A percentile compares a stretch with the other conserved stretches of the same genome.
phyloP scores from a whole-genome alignment of 2,888 invertebrate species.

The Furcula furcula region DNA sequence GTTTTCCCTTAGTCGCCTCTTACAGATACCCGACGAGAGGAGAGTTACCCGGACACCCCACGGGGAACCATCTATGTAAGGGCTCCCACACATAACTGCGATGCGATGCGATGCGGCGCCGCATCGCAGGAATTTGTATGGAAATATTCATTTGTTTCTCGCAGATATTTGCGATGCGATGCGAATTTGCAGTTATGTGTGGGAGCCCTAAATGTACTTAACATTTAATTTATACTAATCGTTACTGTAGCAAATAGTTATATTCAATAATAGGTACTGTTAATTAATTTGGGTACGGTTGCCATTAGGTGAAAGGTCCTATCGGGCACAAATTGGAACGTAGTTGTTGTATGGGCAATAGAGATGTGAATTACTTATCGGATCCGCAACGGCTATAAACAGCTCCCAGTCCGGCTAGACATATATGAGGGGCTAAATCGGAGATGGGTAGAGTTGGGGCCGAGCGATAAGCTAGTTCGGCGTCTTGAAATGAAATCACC shows the following conservation, averaged over 20 bases:
- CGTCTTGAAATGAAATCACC: slow-evolving; percentile 56
- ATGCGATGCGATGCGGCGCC: too few relatives aligned
- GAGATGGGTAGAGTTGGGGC: slow-evolving; percentile 42
- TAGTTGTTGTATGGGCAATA: slow-evolving; percentile 22
- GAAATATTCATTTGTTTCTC: too few relatives aligned
- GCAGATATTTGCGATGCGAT: too few relatives aligned
- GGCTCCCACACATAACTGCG: too few relatives aligned
- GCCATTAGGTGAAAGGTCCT: slow-evolving; percentile 47
- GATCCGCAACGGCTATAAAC: slow-evolving; percentile 33
- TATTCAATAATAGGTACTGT: slow-evolving; percentile 47
- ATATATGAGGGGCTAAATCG: slow-evolving; percentile 43
- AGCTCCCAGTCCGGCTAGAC: slow-evolving; percentile 24
- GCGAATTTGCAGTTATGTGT: too few relatives aligned
- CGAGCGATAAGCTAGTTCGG: slow-evolving; percentile 54
- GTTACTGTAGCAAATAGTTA: slow-evolving; percentile 41
- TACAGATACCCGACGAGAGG: too few relatives aligned
- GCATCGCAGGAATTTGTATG: too few relatives aligned
- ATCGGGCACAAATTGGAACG: slow-evolving; percentile 19
- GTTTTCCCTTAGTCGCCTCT: too few relatives aligned
- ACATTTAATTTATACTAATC: slow-evolving; percentile 27
- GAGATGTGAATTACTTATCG: slow-evolving; percentile 32
- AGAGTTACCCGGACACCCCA: too few relatives aligned
- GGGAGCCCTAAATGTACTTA: too few relatives aligned
- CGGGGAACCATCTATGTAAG: too few relatives aligned
- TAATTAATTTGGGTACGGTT: slow-evolving; percentile 56